Conservation (phyloP, 2,888 invertebrate genomes). For the Frankliniella fusca region DNA sequence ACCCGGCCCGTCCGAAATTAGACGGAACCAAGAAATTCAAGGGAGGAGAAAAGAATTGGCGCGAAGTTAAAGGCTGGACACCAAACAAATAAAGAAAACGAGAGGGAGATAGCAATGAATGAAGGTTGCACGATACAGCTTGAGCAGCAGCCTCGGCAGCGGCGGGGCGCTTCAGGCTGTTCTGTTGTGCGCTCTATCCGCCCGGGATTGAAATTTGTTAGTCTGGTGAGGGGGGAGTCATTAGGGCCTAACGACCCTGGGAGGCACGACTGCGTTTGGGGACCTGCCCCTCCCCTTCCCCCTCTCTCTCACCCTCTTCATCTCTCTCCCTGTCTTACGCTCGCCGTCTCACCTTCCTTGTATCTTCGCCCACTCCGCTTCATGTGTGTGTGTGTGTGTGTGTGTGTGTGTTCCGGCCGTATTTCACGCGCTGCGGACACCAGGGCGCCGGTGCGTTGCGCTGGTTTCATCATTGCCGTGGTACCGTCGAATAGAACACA, state of each 20-base stretch:
- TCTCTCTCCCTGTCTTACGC: not conserved
- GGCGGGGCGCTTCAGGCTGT: not conserved
- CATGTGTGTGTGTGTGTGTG: too few species aligned
- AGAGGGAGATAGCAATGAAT: not conserved
- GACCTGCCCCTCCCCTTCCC: not conserved
- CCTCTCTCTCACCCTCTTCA: not conserved
- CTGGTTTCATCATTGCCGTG: too few species aligned
- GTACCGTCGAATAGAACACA: too few species aligned
- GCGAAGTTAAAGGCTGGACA: too few species aligned
- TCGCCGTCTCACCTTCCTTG: not conserved
- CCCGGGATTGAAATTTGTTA: conserved; percentile 21
- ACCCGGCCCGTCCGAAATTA: too few species aligned
- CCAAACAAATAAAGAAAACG: not conserved
- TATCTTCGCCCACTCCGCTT: too few species aligned
- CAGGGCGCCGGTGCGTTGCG: too few species aligned
- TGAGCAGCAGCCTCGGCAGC: not conserved
- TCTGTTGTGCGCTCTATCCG: not conserved
- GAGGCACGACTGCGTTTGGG: not conserved
- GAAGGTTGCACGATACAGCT: not conserved
- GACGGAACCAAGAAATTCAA: too few species aligned
- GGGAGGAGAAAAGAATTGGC: too few species aligned
- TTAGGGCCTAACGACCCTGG: not conserved
- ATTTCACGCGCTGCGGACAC: too few species aligned
- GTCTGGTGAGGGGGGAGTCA: conserved; percentile 8
- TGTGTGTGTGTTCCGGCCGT: too few species aligned